phyloP scores from a whole-genome alignment of 2,888 invertebrate species.

The Erebia aethiops region DNA sequence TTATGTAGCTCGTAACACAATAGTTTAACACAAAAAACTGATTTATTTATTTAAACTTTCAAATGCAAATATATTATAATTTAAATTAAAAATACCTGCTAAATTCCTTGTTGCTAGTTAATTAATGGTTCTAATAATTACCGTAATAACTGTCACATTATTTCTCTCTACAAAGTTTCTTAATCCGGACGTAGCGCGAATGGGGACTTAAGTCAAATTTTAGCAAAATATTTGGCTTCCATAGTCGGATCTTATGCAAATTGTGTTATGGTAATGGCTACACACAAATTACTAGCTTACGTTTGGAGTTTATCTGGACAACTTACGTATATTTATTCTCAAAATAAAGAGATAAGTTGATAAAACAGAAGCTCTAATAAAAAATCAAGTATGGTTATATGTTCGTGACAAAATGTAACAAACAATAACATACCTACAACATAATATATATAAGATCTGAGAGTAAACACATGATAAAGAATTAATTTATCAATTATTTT shows the following conservation, averaged over 20 bases:
- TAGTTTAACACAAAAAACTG: background rate
- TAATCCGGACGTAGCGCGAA: conserved; percentile 34
- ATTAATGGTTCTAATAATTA: conserved; percentile 24
- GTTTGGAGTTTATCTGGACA: conserved; percentile 3
- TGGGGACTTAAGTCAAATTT: conserved; percentile 36
- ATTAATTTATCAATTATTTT: too few relatives aligned
- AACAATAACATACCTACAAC: too few relatives aligned
- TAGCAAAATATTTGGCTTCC: conserved; percentile 37
- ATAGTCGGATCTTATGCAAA: conserved; percentile 38
- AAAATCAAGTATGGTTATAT: too few relatives aligned
- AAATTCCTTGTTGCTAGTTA: conserved; percentile 5
- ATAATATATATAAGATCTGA: too few relatives aligned
- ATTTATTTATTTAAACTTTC: background rate
- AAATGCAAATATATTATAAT: background rate
- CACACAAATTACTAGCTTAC: conserved; percentile 26
- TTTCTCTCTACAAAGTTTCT: conserved; percentile 32
- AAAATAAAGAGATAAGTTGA: background rate
- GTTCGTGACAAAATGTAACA: too few relatives aligned
- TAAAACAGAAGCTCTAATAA: background rate
- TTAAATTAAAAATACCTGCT: background rate
- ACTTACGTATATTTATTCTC: background rate
- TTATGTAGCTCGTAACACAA: too few relatives aligned
- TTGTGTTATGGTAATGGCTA: conserved; percentile 32
- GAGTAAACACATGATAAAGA: too few relatives aligned
- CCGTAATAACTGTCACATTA: conserved; percentile 26